Evolutionary conservation across 2,888 invertebrate genomes (phyloP).

Genomic region (Ochropacha duplaris): DNA sequence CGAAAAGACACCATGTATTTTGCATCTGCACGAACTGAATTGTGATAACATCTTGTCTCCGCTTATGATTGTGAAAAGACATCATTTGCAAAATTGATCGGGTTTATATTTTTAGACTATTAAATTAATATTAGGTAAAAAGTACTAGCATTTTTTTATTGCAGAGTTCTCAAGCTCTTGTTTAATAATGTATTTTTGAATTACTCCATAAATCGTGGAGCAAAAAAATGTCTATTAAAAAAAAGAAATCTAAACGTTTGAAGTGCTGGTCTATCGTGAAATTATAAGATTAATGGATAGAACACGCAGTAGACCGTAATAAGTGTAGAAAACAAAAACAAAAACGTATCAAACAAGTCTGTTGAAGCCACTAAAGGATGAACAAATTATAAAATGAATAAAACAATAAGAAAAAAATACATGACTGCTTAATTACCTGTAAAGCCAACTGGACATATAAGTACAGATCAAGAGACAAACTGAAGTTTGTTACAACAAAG

Average conservation of each 20-base stretch:
- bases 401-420: background rate
- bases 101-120: too few relatives aligned
- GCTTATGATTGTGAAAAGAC: background rate
- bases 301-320: background rate
- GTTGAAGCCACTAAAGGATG: background rate
- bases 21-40: constrained; percentile 4
- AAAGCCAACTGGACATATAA: background rate
- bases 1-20: background rate
- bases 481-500: background rate
- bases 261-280: background rate
- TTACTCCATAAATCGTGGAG: too few relatives aligned
- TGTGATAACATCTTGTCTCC: constrained; percentile 8
- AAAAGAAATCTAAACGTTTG: background rate
- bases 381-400: background rate
- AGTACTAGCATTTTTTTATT: too few relatives aligned
- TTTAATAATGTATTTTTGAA: background rate
- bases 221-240: too few relatives aligned
- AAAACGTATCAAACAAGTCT: background rate
- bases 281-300: background rate
- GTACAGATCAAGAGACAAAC: background rate
- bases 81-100: background rate
- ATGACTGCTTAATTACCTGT: background rate
- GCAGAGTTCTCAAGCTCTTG: too few relatives aligned
- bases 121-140: too few relatives aligned
- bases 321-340: background rate